Base-by-base conservation (phyloP, 2,797 vertebrate genomes). In the Trematomus bernacchii region DNA sequence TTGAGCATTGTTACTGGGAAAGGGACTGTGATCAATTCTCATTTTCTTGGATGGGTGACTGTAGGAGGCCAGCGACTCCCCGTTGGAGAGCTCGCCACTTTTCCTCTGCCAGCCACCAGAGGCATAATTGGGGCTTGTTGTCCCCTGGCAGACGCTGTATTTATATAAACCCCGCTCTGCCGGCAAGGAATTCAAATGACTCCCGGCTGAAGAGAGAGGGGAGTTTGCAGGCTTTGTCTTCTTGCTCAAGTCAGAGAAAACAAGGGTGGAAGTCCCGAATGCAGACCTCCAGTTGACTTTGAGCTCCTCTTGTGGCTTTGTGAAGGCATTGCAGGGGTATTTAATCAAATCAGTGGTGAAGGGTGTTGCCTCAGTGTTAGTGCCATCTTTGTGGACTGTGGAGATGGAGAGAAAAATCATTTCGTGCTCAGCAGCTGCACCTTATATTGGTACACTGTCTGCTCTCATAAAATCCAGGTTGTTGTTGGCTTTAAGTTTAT, bases 231-330 rank as follows among this genome's bases (percentile, higher is more conserved):
- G 77, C 85, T 82, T 88, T 67, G 73, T 85, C 85, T 93, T 92
- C 85, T 87, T 82, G 89, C 93, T 94, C 79, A 97, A 90, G 93
- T 97, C 95, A 10, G 94, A 96, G 89, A 98, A 90, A 76, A 99
- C 92, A 63, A 99, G 94, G 42, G 98, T 98, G 74, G 96, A 90
- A 65, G 93, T 96, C 84, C 97, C 97, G 79, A 99, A 97, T 1
- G 89, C 95, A 19, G 97, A 91, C 86, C 91, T 96, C 87, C 96
- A 94, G 89, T 98, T 97, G 83, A 99, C 93, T 94, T 97, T 99
- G 85, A 96, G 88, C 91, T 97, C 95, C 81, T 93, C 90, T 62
- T 77, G 92, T 19, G 95, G 93, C 86, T 97, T 98, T 85, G 86
- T 88, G 87, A 99, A 98, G 59, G 93, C 87, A 61, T 92, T 97